Evolutionary conservation across 2,797 vertebrate genomes (phyloP), one percentile per base, ranked within the genome.

Genomic region (Sebastes steindachneri): DNA sequence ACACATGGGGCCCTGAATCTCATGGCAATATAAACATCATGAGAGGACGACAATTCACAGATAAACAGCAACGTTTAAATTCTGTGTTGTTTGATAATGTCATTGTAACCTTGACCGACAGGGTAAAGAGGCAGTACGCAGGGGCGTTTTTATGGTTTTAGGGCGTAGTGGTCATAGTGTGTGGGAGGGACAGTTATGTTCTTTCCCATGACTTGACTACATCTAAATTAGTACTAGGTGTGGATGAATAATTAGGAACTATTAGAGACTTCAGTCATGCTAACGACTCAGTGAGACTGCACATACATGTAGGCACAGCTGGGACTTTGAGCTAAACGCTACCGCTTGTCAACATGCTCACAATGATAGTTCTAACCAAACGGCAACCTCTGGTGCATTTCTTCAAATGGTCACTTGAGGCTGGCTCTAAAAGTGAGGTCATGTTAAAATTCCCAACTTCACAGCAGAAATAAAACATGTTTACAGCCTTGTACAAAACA

Each of bases 91-190:
- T 26, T 51, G 28, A 75, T 73, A 5, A 1, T 4, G 11, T 69
- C 28, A 66, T 54, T 0, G 35, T 14, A 23, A 70, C 28, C 25
- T 75, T 76, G 37, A 71, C 37, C 3, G 1, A 26, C 0, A 1
- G 9, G 10, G 14, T 57, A 37, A 68, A 53, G 51, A 2, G 29
- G 37, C 31, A 17, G 35, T 12, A 14, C 54, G 19, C 11, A 33
- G 28, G 10, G n/a, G n/a, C n/a, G n/a, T n/a, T n/a, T n/a, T 83
- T 68, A 83, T 79, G 35, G 77, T 60, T 83, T 80, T 45, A 73
- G 60, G 51, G 25, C 58, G 68, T 31, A 4, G 7, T 8, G 28
- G 23, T 55, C 12, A 37, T 1, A 41, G 35, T 60, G 58, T 60
- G 54, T 60, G 75, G 65, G 53, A 62, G 37, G 51, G 9, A 54